Base-by-base conservation (phyloP, 1,140 invertebrate species). In the Drosophila nikananu region DNA sequence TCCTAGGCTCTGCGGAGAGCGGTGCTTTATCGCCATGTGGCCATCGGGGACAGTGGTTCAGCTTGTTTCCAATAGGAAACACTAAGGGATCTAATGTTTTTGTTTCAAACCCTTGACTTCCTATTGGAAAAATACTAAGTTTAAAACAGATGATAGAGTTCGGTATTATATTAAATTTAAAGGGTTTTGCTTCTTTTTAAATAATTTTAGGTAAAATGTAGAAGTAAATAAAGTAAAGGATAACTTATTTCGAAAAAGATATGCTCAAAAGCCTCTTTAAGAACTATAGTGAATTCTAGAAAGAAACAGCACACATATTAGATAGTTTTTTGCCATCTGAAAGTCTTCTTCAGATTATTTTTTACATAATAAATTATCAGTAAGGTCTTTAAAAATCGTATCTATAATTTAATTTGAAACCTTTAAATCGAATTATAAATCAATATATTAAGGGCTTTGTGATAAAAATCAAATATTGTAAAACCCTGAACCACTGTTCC, bases 11-110 rank as follows among this genome's bases (percentile, higher is more conserved):
- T 4, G 9, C 35, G n/a, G 54, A 39, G 60, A 67, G 62, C 66
- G 66, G 13, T 19, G 48, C 48, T 44, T 72, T 90, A 89, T 89
- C 81, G 86, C 72, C 73, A 67, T 71, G 65, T 59, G 76, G 66
- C 44, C 59, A 83, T 89, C 70, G 81, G 76, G 71, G 54, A 73
- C 74, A 77, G 70, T 79, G 77, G 60, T 55, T 12, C 8, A 12
- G n/a, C 13, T 21, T 6, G 41, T 8, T n/a, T 30, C 49, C n/a
- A 17, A 37, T 21, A 41, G 46, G 59, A 44, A 49, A 48, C 23
- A 8, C 2, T 25, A 5, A 9, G 10, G 27, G 5, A 21, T 15
- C 12, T 19, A 15, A 25, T 55, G 13, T 27, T 32, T 35, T 19
- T 17, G 30, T 6, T 21, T 35, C 12, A 32, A 52, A 4, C 12